Conservation (phyloP, 2,113 vertebrate species). For the Trichomycterus rosablanca region DNA sequence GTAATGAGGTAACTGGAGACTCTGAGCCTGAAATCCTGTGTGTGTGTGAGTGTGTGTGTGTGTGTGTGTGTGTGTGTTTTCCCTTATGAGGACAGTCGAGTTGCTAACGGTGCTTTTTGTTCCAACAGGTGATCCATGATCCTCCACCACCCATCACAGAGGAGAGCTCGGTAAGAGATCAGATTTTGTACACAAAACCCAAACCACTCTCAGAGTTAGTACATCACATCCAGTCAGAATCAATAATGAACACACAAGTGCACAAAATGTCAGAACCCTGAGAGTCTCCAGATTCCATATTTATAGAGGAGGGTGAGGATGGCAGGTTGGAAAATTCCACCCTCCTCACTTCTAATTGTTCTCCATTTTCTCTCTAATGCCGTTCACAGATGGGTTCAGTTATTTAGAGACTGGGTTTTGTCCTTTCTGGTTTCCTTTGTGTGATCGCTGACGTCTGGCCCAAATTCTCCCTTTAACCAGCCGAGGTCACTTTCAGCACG, state of each 20-base stretch:
- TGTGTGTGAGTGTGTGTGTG: neutral
- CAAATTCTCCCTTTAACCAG: constrained; percentile 17
- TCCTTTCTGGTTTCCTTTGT: neutral
- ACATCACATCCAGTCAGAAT: neutral
- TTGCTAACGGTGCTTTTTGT: neutral
- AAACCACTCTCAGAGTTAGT: neutral
- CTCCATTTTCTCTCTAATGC: no score
- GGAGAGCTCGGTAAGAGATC: constrained; percentile 60
- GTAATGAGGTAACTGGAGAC: neutral
- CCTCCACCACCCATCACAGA: constrained; percentile 61
- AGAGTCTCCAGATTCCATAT: neutral
- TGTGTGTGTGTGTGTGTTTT: neutral
- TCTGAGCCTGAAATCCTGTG: neutral
- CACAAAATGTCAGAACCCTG: no score
- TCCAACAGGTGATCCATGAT: constrained; percentile 67
- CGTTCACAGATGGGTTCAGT: neutral
- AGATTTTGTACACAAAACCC: neutral
- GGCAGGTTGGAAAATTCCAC: constrained; percentile 14
- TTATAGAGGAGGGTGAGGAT: neutral
- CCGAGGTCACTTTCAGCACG: neutral
- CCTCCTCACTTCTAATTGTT: constrained; percentile 1
- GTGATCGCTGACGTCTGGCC: neutral
- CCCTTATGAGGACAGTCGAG: no score
- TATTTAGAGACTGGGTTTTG: neutral
- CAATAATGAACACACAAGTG: no score